These are phyloP conservation scores for Melieria picta DNA, from an alignment of 2,888 invertebrate genomes.

Conservation along the genomic window DNA sequence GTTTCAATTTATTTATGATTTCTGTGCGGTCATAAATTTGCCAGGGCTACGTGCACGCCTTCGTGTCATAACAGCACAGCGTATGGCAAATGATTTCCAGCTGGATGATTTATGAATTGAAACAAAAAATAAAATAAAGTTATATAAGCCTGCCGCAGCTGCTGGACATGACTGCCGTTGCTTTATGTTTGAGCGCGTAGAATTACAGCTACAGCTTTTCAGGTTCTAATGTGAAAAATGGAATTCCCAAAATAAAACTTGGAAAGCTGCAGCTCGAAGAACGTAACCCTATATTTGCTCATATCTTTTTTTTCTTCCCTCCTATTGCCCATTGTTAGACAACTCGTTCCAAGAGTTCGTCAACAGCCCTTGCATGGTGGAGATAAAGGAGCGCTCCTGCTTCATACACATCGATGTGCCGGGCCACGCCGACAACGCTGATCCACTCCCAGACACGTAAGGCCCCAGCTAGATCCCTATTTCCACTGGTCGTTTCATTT, in stretches of 20 bases:
- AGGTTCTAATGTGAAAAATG: no score
- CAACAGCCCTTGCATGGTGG: conserved; percentile 82
- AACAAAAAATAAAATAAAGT: background rate
- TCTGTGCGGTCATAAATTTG: background rate
- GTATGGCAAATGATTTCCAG: background rate
- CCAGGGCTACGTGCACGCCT: background rate
- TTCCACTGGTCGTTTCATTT: background rate
- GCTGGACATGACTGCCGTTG: background rate
- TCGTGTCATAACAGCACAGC: background rate
- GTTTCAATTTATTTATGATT: conserved; percentile 52
- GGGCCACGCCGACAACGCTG: conserved; percentile 86
- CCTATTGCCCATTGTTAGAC: conserved; percentile 69
- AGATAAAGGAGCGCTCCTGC: conserved; percentile 84
- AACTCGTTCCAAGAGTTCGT: conserved; percentile 85
- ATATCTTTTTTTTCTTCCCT: background rate
- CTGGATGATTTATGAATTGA: conserved; percentile 15
- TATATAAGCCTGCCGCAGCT: background rate
- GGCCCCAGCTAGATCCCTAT: conserved; percentile 47
- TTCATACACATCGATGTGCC: conserved; percentile 89
- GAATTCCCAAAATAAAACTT: no score
- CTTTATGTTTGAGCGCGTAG: no score
- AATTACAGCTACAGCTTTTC: no score
- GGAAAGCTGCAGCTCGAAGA: no score
- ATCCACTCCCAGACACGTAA: conserved; percentile 79
- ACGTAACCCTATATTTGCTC: background rate